Conservation (phyloP, 37 sponge, comb jelly and placozoan species). For the Cliona cf. orientalis region DNA sequence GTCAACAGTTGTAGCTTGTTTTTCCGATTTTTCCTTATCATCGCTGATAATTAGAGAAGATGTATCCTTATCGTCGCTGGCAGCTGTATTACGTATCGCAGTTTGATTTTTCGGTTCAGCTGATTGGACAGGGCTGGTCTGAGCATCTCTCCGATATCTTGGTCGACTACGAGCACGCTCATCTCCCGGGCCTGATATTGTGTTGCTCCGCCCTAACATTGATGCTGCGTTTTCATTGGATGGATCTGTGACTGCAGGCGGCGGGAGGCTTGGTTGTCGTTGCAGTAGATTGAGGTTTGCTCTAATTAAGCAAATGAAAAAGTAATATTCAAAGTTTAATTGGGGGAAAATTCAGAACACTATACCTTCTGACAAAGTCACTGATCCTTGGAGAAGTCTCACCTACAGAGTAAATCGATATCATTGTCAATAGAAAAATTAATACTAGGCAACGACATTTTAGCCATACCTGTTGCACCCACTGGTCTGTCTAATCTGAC, state of each 20-base stretch:
- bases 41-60: not conserved
- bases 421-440: not conserved
- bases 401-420: not conserved
- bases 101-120: not conserved
- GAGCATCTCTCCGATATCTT: no score
- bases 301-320: not conserved
- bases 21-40: not conserved
- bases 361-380: not conserved
- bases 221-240: no score
- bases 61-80: not conserved
- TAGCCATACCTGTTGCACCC: not conserved
- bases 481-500: slow-evolving; percentile 23
- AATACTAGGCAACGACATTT: not conserved
- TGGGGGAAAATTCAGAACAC: not conserved
- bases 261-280: slow-evolving; percentile 2
- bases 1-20: not conserved
- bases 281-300: not conserved
- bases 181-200: not conserved
- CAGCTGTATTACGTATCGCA: not conserved
- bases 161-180: not conserved
- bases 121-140: no score
- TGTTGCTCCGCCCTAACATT: not conserved
- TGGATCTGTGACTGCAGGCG: not conserved
- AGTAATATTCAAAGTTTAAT: not conserved
- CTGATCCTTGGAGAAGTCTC: not conserved